Percentiles rank a stretch among this genome's conserved stretches.
Conservation (phyloP, 1,140 invertebrate species). For the Euwallacea similis region DNA sequence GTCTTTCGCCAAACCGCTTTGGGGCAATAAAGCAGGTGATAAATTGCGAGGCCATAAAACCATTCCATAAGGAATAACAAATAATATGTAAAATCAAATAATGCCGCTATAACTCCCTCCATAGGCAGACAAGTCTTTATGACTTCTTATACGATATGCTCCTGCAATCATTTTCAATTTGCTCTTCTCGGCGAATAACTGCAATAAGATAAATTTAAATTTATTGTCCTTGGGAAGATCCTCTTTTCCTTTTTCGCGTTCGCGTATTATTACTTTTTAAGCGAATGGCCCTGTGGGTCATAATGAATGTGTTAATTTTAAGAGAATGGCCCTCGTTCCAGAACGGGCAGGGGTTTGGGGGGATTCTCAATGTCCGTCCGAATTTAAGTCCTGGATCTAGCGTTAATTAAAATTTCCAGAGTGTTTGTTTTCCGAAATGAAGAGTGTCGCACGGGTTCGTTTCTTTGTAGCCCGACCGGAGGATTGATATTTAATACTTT, state of each 20-base stretch:
- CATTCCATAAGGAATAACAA: constrained; percentile 18
- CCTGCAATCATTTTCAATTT: constrained; percentile 21
- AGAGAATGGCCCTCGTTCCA: neutral
- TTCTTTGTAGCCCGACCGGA: constrained; percentile 23
- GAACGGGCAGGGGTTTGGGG: constrained; percentile 24
- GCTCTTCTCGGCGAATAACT: neutral
- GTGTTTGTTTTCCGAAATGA: constrained; percentile 43
- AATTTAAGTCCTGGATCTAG: constrained; percentile 49
- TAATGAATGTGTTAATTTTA: constrained; percentile 9
- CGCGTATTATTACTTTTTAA: constrained; percentile 6
- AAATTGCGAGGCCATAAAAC: constrained; percentile 8
- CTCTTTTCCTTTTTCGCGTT: neutral
- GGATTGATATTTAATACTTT: constrained; percentile 33
- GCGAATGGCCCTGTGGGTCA: neutral
- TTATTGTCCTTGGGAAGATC: neutral
- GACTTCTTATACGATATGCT: constrained; percentile 13
- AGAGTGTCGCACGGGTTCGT: constrained; percentile 13
- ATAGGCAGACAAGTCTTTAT: constrained; percentile 11
- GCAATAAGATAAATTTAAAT: constrained; percentile 20
- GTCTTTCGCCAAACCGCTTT: neutral
- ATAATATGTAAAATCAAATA: constrained; percentile 18
- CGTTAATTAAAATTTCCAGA: constrained; percentile 49
- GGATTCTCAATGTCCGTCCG: constrained; percentile 37
- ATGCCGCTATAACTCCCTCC: constrained; percentile 9
- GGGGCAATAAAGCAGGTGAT: constrained; percentile 14